Evolutionary conservation across 2,797 vertebrate genomes (phyloP).

Genomic region (Girardinus metallicus): DNA sequence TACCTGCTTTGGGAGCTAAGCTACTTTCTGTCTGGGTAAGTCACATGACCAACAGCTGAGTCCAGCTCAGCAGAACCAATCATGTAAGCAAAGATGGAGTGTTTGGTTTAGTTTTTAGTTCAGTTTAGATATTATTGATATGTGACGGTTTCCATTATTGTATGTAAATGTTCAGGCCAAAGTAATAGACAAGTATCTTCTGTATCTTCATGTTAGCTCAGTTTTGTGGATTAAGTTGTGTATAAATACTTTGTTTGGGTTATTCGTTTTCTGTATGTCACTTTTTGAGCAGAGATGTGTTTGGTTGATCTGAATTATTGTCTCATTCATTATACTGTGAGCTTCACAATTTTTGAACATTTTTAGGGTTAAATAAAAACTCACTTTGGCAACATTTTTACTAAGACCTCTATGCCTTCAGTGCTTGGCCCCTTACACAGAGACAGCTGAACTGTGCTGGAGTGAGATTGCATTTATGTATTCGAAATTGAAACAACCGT

Average conservation of each 20-base stretch:
- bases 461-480: too few species aligned
- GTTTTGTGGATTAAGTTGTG: neutral
- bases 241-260: neutral
- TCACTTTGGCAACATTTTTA: neutral
- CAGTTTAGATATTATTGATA: neutral
- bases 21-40: neutral
- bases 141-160: neutral
- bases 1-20: neutral
- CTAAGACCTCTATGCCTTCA: neutral
- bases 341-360: neutral
- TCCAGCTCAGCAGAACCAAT: neutral
- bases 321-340: neutral
- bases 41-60: neutral
- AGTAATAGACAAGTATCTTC: neutral
- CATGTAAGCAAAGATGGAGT: neutral
- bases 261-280: neutral
- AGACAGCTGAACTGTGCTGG: too few species aligned
- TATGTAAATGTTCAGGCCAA: neutral
- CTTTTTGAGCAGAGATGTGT: neutral
- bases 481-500: too few species aligned
- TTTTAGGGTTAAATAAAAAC: neutral
- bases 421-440: neutral
- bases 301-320: neutral
- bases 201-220: neutral
- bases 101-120: neutral